Conservation (phyloP, 2,888 invertebrate species). For the Tinea trinotella region DNA sequence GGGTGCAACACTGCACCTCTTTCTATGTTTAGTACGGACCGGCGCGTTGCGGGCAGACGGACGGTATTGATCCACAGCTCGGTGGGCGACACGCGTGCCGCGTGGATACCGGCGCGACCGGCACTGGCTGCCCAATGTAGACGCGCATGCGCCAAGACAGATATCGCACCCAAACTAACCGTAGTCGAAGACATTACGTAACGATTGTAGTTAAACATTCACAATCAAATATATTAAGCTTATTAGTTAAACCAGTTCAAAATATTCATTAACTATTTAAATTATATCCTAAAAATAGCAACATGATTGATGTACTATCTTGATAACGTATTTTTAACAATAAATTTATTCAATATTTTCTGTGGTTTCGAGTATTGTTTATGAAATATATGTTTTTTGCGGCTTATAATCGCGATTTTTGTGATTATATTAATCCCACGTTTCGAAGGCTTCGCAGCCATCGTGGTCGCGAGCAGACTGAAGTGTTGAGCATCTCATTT, state of each 20-base stretch:
- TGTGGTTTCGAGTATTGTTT: no score
- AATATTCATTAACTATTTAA: no score
- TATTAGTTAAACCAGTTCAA: not conserved
- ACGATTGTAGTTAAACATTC: not conserved
- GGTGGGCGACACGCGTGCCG: constrained; percentile 49
- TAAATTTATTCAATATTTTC: no score
- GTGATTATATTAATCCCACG: no score
- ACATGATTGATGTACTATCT: no score
- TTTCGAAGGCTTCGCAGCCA: no score
- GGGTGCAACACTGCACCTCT: constrained; percentile 52
- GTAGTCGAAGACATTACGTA: constrained; percentile 6
- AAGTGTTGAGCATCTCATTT: no score
- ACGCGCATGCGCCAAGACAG: constrained; percentile 45
- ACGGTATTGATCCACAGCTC: constrained; percentile 37
- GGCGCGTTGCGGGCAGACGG: constrained; percentile 35
- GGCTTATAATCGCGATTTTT: no score
- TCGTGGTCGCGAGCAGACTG: no score
- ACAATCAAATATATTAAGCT: not conserved
- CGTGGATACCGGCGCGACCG: constrained; percentile 64
- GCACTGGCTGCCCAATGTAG: constrained; percentile 35
- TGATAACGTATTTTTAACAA: no score
- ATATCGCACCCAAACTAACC: constrained; percentile 10
- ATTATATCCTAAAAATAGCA: no score
- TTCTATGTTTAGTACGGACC: constrained; percentile 47
- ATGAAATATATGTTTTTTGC: no score